phyloP scores from a whole-genome alignment of 2,797 vertebrate genomes.

The Pantherophis vulpinus region DNA sequence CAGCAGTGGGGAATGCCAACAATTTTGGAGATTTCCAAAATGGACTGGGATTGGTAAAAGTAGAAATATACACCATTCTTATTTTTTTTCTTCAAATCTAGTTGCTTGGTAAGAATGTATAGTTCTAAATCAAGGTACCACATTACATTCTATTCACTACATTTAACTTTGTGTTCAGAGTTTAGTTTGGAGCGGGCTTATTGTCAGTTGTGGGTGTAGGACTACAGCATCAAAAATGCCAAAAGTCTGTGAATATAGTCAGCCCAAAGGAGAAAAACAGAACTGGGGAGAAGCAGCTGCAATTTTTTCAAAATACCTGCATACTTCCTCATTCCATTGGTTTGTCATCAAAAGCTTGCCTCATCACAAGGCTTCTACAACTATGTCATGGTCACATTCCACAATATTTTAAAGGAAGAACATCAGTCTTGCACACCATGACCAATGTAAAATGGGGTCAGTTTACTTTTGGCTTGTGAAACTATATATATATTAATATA shows the following conservation, averaged over 20 bases:
- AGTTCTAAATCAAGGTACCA: neutral
- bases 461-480: neutral
- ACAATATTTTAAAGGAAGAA: neutral
- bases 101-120: neutral
- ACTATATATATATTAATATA: neutral
- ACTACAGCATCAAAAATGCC: neutral
- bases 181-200: neutral
- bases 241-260: neutral
- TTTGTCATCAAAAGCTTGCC: neutral
- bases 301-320: neutral
- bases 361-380: neutral
- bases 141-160: neutral
- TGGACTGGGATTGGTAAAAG: neutral
- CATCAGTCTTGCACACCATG: neutral
- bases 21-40: neutral
- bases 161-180: neutral
- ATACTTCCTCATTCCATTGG: neutral
- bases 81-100: neutral
- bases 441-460: neutral
- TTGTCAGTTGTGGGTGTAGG: neutral
- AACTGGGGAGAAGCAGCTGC: neutral
- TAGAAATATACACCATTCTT: neutral
- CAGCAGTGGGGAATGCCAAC: neutral
- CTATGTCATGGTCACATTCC: neutral
- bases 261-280: neutral